These are phyloP conservation scores for Mercenaria mercenaria DNA, from an alignment of 1,140 invertebrate genomes.

Conservation along the genomic window DNA sequence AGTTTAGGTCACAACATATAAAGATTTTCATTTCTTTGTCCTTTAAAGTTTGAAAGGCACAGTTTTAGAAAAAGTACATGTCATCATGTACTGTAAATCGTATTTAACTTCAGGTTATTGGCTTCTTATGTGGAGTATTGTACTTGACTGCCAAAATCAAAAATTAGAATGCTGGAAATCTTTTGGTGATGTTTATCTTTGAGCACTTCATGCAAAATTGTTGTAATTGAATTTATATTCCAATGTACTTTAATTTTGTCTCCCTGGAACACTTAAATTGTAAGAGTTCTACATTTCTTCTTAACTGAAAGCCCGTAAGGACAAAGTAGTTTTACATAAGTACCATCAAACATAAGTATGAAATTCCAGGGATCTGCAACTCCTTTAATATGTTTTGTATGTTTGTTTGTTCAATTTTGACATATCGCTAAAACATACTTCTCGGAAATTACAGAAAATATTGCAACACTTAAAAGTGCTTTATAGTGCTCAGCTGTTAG, in stretches of 20 bases:
- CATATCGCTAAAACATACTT: conserved; percentile 24
- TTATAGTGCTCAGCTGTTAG: conserved; percentile 24
- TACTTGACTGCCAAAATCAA: not conserved
- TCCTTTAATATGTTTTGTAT: not conserved
- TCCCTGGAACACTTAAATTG: not conserved
- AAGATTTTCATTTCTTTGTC: too few species aligned
- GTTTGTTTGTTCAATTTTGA: conserved; percentile 10
- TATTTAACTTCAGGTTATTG: too few species aligned
- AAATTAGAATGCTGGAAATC: not conserved
- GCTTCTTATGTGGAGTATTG: too few species aligned
- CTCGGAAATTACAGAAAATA: conserved; percentile 24
- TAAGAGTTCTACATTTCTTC: not conserved
- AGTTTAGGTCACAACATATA: too few species aligned
- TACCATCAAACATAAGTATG: not conserved
- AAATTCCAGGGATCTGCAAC: not conserved
- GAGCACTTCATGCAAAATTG: not conserved
- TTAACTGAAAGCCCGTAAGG: not conserved
- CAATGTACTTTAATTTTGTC: too few species aligned
- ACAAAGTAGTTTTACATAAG: not conserved
- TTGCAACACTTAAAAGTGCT: conserved; percentile 8
- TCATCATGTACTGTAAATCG: too few species aligned
- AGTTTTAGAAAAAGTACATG: too few species aligned
- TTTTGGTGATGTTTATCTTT: not conserved
- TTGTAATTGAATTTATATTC: too few species aligned
- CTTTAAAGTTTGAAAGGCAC: too few species aligned